Evolutionary conservation across 2,113 vertebrate species (phyloP).

Genomic region (Regulus satrapa): DNA sequence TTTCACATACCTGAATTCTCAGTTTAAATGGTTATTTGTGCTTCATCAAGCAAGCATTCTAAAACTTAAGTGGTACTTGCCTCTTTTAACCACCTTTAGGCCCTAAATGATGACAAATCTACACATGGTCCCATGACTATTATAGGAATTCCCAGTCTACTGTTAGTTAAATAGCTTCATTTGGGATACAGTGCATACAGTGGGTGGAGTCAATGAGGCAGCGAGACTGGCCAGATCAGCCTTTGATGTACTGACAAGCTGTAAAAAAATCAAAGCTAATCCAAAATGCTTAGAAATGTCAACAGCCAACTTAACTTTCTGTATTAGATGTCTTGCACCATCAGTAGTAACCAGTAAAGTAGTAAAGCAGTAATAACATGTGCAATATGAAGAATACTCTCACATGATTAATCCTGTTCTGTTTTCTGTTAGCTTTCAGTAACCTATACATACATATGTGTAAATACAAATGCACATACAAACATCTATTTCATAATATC

Average conservation of each 20-base stretch:
- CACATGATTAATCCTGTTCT: neutral
- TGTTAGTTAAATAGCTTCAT: neutral
- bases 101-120: neutral
- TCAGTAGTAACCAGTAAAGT: too few relatives aligned
- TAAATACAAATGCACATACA: too few relatives aligned
- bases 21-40: neutral
- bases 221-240: neutral
- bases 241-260: neutral
- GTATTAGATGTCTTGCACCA: neutral
- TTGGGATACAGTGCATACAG: neutral
- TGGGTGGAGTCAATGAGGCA: neutral
- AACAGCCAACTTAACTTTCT: neutral
- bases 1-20: neutral
- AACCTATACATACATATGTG: rapidly evolving
- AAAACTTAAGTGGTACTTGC: neutral
- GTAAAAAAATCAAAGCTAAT: neutral
- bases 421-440: neutral
- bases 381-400: neutral
- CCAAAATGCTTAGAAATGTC: neutral
- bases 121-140: neutral
- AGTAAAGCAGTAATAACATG: too few relatives aligned
- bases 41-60: neutral
- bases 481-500: neutral
- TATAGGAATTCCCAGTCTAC: neutral
- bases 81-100: neutral